Evolutionary conservation across 2,797 vertebrate genomes (phyloP).

Genomic region (Ctenopoma multispine): DNA sequence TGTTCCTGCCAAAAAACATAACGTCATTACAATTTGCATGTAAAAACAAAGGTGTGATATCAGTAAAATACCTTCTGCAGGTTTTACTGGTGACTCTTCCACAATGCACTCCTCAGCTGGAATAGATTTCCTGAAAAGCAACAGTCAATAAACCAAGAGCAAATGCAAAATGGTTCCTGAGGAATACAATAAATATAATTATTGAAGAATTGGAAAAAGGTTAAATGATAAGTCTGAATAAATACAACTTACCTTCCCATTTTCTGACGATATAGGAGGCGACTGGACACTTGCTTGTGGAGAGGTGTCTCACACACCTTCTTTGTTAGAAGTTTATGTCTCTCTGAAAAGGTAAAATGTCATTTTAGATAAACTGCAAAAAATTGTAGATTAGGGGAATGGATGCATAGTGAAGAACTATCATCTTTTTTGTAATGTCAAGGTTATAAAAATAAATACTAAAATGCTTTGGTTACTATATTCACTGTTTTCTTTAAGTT

Average conservation of each 20-base stretch:
- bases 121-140: constrained; percentile 85
- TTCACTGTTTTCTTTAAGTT: too few relatives aligned
- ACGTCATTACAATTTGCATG: too few relatives aligned
- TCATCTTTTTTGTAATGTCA: background rate
- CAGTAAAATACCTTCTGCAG: constrained; percentile 81
- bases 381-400: background rate
- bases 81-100: constrained; percentile 95
- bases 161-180: background rate
- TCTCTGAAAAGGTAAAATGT: constrained; percentile 78
- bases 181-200: background rate
- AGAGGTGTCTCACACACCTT: constrained; percentile 92
- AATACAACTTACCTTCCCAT: constrained; percentile 86
- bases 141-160: background rate
- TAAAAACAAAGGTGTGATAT: background rate
- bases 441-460: background rate
- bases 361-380: background rate
- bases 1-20: too few relatives aligned
- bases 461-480: too few relatives aligned
- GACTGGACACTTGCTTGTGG: constrained; percentile 92
- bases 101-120: constrained; percentile 86
- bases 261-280: constrained; percentile 89
- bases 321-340: constrained; percentile 88
- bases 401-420: too few relatives aligned
- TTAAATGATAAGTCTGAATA: background rate
- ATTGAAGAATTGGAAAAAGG: too few relatives aligned